A percentile compares a stretch with the other conserved stretches of the same genome.
Conservation (phyloP, 1,140 invertebrate species). For the Gryllus bimaculatus region DNA sequence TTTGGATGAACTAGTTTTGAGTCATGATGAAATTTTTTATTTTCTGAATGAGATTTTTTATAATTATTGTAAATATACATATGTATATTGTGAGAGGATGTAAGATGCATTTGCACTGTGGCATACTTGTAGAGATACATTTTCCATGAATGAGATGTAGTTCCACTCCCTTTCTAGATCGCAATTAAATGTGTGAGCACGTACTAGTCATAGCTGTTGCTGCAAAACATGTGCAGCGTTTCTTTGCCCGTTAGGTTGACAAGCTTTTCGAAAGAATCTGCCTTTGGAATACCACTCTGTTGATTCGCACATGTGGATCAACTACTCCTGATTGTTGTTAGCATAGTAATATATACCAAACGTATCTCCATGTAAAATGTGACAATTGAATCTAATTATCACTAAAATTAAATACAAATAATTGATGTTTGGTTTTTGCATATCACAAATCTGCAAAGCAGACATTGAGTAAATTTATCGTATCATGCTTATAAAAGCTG, state of each 20-base stretch:
- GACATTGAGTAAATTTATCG: not conserved
- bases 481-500: not conserved
- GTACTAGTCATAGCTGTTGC: not conserved
- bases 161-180: not conserved
- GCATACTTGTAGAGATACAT: not conserved
- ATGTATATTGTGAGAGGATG: not conserved
- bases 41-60: slow-evolving; percentile 1
- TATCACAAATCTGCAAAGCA: not conserved
- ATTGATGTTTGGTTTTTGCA: not conserved
- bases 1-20: not conserved
- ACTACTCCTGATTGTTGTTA: not conserved
- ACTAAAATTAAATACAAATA: not conserved
- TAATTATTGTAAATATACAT: not conserved
- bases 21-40: not conserved
- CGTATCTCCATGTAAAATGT: not conserved
- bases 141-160: not conserved
- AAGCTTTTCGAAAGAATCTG: not conserved
- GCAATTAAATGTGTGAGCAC: not conserved
- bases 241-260: not conserved
- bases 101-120: not conserved
- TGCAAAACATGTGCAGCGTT: not conserved
- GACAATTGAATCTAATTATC: not conserved
- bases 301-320: not conserved
- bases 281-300: slow-evolving; percentile 3
- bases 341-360: not conserved